A percentile compares a stretch with the other conserved stretches of the same genome.
These are phyloP conservation scores for Ericerus pela DNA, from an alignment of 1,140 invertebrate species.

Conservation along the genomic window DNA sequence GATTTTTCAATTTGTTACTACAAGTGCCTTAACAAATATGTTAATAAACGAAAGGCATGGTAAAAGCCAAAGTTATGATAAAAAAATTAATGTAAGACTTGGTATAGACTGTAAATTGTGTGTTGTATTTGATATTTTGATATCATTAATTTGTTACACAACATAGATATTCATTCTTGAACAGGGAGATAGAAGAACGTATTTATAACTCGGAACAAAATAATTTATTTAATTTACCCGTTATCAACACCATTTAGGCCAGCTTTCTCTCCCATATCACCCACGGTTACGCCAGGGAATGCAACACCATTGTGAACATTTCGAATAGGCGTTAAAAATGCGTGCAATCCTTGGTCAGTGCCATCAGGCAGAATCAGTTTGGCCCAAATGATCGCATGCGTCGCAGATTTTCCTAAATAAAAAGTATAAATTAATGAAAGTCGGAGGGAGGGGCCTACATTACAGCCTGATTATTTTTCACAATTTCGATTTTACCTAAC, in stretches of 20 bases:
- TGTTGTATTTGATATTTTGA: too few relatives aligned
- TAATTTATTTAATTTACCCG: slow-evolving; percentile 37
- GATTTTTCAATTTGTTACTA: too few relatives aligned
- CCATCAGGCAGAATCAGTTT: slow-evolving; percentile 63
- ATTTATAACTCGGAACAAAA: background rate
- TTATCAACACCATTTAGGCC: slow-evolving; percentile 82
- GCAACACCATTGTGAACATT: slow-evolving; percentile 56
- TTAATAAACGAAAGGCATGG: too few relatives aligned
- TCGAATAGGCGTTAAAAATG: slow-evolving; percentile 67
- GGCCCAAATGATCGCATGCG: slow-evolving; percentile 75
- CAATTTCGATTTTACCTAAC: slow-evolving; percentile 43
- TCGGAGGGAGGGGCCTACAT: background rate
- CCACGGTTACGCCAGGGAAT: slow-evolving; percentile 50
- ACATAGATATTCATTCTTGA: too few relatives aligned
- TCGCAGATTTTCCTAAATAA: slow-evolving; percentile 52
- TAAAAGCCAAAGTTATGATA: too few relatives aligned
- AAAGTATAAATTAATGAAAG: slow-evolving; percentile 13
- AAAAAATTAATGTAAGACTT: too few relatives aligned
- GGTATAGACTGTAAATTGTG: too few relatives aligned
- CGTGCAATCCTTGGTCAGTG: slow-evolving; percentile 68
- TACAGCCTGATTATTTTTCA: background rate
- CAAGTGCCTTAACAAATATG: too few relatives aligned
- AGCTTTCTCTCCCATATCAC: slow-evolving; percentile 79
- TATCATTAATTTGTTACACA: too few relatives aligned
- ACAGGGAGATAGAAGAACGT: too few relatives aligned